These are phyloP conservation scores for Cotesia congregata DNA, from an alignment of 2,888 invertebrate genomes.

Conservation along the genomic window DNA sequence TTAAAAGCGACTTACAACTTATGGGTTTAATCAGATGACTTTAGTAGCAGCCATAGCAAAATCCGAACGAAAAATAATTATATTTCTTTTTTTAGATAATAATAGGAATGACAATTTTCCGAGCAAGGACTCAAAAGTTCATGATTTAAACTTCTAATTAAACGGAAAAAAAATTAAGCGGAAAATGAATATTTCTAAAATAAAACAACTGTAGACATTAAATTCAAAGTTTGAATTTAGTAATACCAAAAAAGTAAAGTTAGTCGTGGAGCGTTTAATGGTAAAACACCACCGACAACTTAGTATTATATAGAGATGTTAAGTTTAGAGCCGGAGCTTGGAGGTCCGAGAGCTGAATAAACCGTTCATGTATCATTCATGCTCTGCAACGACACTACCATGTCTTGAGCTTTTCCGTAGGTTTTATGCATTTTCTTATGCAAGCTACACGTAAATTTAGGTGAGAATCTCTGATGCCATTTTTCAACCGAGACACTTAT, in stretches of 20 bases:
- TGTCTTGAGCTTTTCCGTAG: not conserved
- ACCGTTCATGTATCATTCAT: slow-evolving; percentile 59
- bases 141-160: too few species aligned
- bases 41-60: too few species aligned
- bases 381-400: slow-evolving; percentile 43
- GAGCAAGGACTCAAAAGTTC: too few species aligned
- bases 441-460: not conserved
- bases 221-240: too few species aligned
- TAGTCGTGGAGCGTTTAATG: not conserved
- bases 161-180: not conserved
- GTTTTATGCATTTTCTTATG: not conserved
- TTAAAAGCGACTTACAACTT: too few species aligned
- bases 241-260: slow-evolving; percentile 12
- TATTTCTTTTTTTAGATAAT: too few species aligned
- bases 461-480: slow-evolving; percentile 6
- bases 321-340: slow-evolving; percentile 17
- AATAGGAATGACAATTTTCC: too few species aligned
- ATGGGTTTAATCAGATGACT: too few species aligned
- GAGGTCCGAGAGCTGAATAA: slow-evolving; percentile 23
- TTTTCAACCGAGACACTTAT: not conserved
- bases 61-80: too few species aligned
- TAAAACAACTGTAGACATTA: too few species aligned
- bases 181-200: too few species aligned
- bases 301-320: not conserved
- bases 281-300: not conserved